Evolutionary conservation across 2,888 invertebrate species (phyloP).

Genomic region (Conus canariensis): DNA sequence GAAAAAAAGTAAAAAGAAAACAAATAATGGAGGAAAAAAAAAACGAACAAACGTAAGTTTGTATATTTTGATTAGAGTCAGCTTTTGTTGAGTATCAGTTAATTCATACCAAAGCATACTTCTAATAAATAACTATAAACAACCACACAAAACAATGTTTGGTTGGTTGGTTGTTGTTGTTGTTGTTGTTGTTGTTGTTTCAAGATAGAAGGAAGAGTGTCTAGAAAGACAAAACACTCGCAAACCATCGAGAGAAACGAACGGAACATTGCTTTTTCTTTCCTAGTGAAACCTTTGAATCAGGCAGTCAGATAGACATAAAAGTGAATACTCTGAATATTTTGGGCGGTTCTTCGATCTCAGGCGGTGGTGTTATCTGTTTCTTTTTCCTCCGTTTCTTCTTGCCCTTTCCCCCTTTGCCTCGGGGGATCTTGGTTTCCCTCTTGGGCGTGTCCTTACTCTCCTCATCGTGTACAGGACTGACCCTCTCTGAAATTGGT

Average conservation of each 20-base stretch:
- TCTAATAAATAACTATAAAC: too few relatives aligned
- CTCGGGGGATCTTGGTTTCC: not conserved
- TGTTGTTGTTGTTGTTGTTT: too few relatives aligned
- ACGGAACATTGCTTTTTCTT: not conserved
- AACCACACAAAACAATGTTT: too few relatives aligned
- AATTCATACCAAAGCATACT: too few relatives aligned
- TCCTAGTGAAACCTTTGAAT: constrained; percentile 45
- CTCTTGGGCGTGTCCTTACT: not conserved
- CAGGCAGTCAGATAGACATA: not conserved
- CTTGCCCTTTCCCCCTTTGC: constrained; percentile 10
- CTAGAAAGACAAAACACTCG: too few relatives aligned
- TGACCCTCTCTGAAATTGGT: not conserved
- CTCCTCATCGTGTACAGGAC: not conserved
- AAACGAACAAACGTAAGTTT: not conserved
- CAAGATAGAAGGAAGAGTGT: too few relatives aligned
- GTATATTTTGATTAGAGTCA: too few relatives aligned
- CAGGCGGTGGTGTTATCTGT: constrained; percentile 50
- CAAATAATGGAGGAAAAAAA: not conserved
- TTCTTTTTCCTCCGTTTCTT: constrained; percentile 54
- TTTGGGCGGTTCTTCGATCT: constrained; percentile 55
- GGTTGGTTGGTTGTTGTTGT: too few relatives aligned
- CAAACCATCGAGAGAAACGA: too few relatives aligned
- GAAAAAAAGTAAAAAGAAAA: too few relatives aligned
- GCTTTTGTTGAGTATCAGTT: too few relatives aligned
- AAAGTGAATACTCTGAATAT: constrained; percentile 51